Conservation (phyloP, 1,140 invertebrate genomes). For the Sarcophaga peregrina region DNA sequence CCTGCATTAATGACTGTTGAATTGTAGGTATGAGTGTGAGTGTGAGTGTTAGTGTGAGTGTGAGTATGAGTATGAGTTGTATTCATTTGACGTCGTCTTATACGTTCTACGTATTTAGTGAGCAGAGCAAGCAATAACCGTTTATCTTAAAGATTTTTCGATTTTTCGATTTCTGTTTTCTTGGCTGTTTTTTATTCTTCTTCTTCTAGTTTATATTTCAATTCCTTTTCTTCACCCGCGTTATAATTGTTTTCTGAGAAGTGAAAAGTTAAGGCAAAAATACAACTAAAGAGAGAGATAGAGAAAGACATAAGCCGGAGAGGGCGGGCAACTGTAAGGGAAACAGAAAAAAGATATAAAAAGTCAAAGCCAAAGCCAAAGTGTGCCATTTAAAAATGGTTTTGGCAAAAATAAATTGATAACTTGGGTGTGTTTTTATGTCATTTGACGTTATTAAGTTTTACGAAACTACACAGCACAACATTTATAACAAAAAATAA, state of each 20-base stretch:
- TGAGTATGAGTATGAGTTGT: not conserved
- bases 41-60: not conserved
- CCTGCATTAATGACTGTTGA: not conserved
- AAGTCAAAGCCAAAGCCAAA: too few relatives aligned
- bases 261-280: not conserved
- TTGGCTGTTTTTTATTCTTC: not conserved
- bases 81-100: too few relatives aligned
- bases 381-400: not conserved
- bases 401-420: conserved; percentile 12
- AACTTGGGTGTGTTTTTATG: not conserved
- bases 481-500: too few relatives aligned
- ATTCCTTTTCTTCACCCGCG: not conserved
- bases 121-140: not conserved
- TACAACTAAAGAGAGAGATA: not conserved
- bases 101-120: too few relatives aligned
- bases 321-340: too few relatives aligned
- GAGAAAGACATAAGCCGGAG: not conserved
- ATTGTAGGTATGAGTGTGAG: not conserved
- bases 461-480: not conserved
- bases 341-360: too few relatives aligned
- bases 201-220: too few relatives aligned
- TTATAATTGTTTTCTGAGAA: not conserved
- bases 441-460: conserved; percentile 25
- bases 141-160: not conserved
- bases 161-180: not conserved